Evolutionary conservation across 2,797 vertebrate species (phyloP).

Genomic region (Glossophaga mutica): DNA sequence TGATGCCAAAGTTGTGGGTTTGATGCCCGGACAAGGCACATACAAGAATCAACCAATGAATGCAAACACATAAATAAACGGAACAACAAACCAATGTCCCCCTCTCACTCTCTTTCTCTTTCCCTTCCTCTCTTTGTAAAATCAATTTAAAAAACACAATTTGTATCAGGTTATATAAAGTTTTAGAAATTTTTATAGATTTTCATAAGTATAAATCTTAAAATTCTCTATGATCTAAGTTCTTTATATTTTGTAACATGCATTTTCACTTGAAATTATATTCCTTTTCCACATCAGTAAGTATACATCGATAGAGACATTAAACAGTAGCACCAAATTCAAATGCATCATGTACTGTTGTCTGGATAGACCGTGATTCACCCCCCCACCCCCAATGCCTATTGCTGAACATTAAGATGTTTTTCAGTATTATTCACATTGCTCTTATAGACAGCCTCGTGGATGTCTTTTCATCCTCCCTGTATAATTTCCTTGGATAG

Average conservation of each 20-base stretch:
- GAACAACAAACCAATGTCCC: not conserved
- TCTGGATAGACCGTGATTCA: not conserved
- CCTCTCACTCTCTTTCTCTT: too few relatives aligned
- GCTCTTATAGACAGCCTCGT: not conserved
- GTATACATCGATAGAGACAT: not conserved
- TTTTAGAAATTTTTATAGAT: not conserved
- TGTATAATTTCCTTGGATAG: not conserved
- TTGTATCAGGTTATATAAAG: not conserved
- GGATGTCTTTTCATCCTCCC: not conserved
- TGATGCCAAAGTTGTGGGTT: not conserved
- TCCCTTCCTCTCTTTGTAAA: not conserved
- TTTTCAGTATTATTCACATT: not conserved
- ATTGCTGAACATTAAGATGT: not conserved
- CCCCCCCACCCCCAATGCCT: not conserved
- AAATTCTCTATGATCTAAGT: not conserved
- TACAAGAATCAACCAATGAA: not conserved
- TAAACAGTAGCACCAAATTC: not conserved
- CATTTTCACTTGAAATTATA: constrained; percentile 10
- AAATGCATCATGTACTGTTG: not conserved
- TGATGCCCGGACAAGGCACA: not conserved
- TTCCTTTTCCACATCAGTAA: not conserved
- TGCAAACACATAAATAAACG: not conserved
- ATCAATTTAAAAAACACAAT: not conserved
- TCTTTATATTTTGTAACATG: not conserved
- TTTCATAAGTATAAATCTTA: not conserved